Conservation (phyloP, 1,140 invertebrate genomes). For the Zaprionus nigranus region DNA sequence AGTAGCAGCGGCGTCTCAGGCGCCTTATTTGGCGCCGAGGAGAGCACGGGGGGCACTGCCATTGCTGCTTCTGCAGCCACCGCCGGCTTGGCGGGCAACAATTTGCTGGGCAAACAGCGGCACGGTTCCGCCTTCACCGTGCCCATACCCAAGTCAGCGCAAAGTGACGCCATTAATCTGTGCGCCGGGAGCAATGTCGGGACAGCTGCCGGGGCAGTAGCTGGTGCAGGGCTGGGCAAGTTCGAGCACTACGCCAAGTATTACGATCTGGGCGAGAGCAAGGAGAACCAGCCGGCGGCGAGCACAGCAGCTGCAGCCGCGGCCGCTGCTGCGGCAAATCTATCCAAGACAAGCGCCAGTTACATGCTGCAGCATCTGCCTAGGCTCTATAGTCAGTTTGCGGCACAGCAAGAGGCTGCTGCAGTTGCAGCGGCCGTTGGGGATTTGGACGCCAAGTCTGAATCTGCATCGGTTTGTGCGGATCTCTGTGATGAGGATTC, state of each 20-base stretch:
- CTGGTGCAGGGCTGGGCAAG: constrained; percentile 52
- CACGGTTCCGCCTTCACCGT: constrained; percentile 89
- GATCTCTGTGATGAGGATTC: constrained; percentile 77
- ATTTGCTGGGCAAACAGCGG: constrained; percentile 83
- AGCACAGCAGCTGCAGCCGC: constrained; percentile 63
- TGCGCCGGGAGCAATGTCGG: constrained; percentile 31
- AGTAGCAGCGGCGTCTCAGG: constrained; percentile 15
- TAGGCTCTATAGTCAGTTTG: constrained; percentile 85
- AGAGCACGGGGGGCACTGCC: constrained; percentile 11
- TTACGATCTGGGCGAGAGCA: constrained; percentile 79
- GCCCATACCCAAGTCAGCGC: constrained; percentile 84
- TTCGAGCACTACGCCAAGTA: constrained; percentile 84
- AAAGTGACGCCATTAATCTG: constrained; percentile 64
- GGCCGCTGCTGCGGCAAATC: constrained; percentile 61
- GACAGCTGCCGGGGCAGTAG: not conserved
- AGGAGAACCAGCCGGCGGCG: constrained; percentile 75
- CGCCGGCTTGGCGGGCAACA: constrained; percentile 25
- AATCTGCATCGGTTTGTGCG: constrained; percentile 62
- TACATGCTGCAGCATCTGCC: constrained; percentile 86
- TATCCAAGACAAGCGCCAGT: constrained; percentile 84
- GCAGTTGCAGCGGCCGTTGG: constrained; percentile 37
- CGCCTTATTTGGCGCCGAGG: constrained; percentile 37
- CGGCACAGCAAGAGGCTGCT: constrained; percentile 61
- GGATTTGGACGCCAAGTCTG: constrained; percentile 75
- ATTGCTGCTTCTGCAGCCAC: not conserved